Evolutionary conservation across 2,888 invertebrate species (phyloP).

Genomic region (Callimorpha dominula): DNA sequence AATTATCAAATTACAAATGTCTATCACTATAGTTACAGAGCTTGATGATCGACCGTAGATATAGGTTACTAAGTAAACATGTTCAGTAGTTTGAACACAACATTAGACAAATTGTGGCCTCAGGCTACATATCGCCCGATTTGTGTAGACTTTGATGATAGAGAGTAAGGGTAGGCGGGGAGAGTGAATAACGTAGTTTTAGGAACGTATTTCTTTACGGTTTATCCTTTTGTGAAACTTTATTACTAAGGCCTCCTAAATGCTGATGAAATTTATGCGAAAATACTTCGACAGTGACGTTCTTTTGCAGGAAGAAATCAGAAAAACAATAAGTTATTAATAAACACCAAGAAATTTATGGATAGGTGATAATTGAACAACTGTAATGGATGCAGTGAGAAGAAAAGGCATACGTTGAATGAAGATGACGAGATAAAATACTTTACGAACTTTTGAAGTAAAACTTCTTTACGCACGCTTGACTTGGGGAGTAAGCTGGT

Average conservation of each 20-base stretch:
- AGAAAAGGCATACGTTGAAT: too few species aligned
- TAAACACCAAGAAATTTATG: too few species aligned
- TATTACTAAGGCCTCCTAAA: not conserved
- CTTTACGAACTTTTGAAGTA: not conserved
- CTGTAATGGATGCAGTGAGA: not conserved
- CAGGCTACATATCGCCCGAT: slow-evolving; percentile 38
- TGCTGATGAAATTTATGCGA: not conserved
- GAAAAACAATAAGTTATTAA: too few species aligned
- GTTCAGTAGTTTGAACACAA: slow-evolving; percentile 47
- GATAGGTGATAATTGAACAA: not conserved
- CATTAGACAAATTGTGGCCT: slow-evolving; percentile 63
- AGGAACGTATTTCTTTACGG: not conserved
- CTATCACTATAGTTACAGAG: slow-evolving; percentile 16
- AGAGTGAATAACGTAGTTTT: slow-evolving; percentile 6
- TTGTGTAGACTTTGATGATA: slow-evolving; percentile 48
- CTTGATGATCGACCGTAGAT: slow-evolving; percentile 26
- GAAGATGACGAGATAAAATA: not conserved
- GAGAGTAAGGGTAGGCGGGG: slow-evolving; percentile 13
- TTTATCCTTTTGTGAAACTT: slow-evolving; percentile 1
- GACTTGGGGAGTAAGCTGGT: too few species aligned
- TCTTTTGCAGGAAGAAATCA: too few species aligned
- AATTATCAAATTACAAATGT: slow-evolving; percentile 14
- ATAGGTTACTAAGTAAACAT: slow-evolving; percentile 42
- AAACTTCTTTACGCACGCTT: too few species aligned
- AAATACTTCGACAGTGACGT: not conserved